A percentile compares a stretch with the other conserved stretches of the same genome.
These are phyloP conservation scores for Plutella xylostella DNA, from an alignment of 2,888 invertebrate genomes.

Conservation along the genomic window DNA sequence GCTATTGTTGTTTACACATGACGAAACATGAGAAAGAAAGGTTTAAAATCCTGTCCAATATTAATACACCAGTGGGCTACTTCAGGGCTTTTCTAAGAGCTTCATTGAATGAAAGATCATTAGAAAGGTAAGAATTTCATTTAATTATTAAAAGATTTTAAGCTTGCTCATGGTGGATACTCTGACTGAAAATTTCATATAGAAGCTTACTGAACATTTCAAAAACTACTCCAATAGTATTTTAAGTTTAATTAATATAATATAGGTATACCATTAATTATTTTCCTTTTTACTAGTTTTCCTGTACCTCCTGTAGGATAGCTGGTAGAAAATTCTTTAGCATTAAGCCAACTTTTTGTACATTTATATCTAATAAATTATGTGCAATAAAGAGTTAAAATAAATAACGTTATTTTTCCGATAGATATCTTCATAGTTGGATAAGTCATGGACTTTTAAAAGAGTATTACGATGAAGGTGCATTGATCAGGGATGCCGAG, in stretches of 20 bases:
- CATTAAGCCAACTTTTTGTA: too few species aligned
- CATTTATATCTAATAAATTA: too few species aligned
- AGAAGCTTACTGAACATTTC: too few species aligned
- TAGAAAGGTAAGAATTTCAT: slow-evolving; percentile 71
- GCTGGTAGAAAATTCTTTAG: too few species aligned
- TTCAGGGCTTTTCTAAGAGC: slow-evolving; percentile 92
- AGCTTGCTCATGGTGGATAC: too few species aligned
- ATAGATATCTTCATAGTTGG: slow-evolving; percentile 80
- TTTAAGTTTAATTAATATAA: neutral
- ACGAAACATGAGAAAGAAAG: slow-evolving; percentile 91
- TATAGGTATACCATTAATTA: too few species aligned
- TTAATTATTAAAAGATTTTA: neutral
- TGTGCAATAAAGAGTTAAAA: neutral
- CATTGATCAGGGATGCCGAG: slow-evolving; percentile 85
- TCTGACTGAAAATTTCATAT: too few species aligned
- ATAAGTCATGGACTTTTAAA: slow-evolving; percentile 74
- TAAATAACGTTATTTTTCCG: neutral
- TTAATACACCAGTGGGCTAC: slow-evolving; percentile 75
- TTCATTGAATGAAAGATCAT: slow-evolving; percentile 89
- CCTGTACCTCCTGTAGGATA: too few species aligned
- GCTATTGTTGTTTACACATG: slow-evolving; percentile 80
- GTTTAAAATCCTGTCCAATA: slow-evolving; percentile 73
- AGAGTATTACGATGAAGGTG: slow-evolving; percentile 87
- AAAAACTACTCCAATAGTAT: neutral
- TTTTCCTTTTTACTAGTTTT: too few species aligned